phyloP scores from a whole-genome alignment of 2,113 vertebrate species.

The Cyprinus carpio region DNA sequence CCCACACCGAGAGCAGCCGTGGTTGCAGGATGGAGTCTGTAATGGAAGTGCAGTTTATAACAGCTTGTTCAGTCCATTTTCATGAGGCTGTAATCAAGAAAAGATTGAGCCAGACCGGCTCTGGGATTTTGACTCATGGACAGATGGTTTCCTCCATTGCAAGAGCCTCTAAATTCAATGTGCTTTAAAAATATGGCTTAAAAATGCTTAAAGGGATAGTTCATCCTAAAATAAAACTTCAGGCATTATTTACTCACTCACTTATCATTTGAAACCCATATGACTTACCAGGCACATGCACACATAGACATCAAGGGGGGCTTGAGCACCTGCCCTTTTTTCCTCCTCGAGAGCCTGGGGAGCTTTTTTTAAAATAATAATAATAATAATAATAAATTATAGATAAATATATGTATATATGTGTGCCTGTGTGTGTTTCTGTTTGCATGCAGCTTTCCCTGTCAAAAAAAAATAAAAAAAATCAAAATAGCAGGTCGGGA shows the following conservation, averaged over 20 bases:
- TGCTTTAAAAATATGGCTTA: background rate
- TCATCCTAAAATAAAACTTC: background rate
- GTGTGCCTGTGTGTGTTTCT: no score
- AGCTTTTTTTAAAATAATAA: no score
- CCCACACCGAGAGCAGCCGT: background rate
- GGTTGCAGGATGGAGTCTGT: background rate
- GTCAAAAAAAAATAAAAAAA: no score
- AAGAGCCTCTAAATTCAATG: background rate
- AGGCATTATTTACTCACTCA: background rate
- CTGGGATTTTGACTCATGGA: constrained; percentile 1
- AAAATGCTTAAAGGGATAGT: background rate
- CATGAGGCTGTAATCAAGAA: constrained; percentile 19
- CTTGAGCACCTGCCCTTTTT: no score
- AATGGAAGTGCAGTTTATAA: constrained; percentile 18
- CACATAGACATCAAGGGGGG: no score
- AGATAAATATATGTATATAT: no score
- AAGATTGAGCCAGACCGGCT: background rate
- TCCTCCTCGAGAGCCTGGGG: no score
- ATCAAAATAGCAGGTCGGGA: no score
- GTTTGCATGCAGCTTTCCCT: no score
- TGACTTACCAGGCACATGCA: no score
- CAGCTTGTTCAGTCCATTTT: constrained; percentile 17
- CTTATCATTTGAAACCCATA: background rate
- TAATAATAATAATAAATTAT: no score
- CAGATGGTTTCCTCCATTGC: background rate